phyloP scores from a whole-genome alignment of 2,888 invertebrate species.

The Callimorpha dominula region DNA sequence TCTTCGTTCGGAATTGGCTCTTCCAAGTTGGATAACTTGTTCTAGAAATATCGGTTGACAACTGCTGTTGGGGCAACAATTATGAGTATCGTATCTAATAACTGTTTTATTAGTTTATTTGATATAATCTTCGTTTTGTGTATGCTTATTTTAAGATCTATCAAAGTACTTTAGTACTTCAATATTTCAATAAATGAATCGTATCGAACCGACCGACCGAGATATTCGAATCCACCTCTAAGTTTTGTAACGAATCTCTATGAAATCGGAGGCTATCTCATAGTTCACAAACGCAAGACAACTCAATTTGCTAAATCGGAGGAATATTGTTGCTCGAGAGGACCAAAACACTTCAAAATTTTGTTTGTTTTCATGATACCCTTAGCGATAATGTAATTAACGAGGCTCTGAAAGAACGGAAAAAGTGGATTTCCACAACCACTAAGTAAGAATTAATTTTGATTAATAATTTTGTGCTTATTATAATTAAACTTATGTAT shows the following conservation, averaged over 20 bases:
- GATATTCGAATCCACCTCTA: no score
- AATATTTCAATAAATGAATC: not conserved
- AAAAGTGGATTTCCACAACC: no score
- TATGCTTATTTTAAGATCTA: not conserved
- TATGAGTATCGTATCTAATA: no score
- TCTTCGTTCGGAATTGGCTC: no score
- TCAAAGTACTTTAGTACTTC: not conserved
- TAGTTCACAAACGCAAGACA: not conserved
- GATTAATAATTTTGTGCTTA: no score
- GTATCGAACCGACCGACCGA: no score
- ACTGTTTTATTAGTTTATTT: no score
- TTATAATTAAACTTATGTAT: not conserved
- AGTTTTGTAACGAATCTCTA: not conserved
- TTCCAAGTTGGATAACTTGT: no score
- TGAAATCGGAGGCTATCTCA: not conserved
- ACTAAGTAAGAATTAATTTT: no score
- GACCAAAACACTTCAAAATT: not conserved
- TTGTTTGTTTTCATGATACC: not conserved
- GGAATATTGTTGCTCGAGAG: not conserved
- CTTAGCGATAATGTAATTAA: not conserved
- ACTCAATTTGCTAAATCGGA: not conserved
- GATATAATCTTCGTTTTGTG: no score
- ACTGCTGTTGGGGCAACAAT: no score
- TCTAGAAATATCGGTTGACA: no score
- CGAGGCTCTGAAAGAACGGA: not conserved